Percentiles rank a stretch among this genome's conserved stretches.
These are phyloP conservation scores for Leucoma salicis DNA, from an alignment of 2,888 invertebrate genomes.

Conservation along the genomic window DNA sequence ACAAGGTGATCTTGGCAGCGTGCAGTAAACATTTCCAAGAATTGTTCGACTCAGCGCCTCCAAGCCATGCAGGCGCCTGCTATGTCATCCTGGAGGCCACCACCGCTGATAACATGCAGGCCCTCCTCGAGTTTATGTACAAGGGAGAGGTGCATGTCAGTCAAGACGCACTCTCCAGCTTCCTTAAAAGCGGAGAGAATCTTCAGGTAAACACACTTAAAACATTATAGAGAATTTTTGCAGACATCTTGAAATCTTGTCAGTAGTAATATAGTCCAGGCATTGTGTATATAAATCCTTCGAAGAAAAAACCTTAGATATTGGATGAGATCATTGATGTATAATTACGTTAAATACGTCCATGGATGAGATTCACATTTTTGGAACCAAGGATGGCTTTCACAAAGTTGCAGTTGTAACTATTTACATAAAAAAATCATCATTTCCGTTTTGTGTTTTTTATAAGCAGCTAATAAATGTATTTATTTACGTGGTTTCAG, in stretches of 20 bases:
- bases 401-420: neutral
- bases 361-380: too few species aligned
- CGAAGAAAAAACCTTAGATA: too few species aligned
- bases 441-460: neutral
- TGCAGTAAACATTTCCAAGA: slow-evolving; percentile 97
- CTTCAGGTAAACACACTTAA: slow-evolving; percentile 88
- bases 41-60: slow-evolving; percentile 93
- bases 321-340: too few species aligned
- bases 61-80: slow-evolving; percentile 88
- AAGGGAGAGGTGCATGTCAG: slow-evolving; percentile 96
- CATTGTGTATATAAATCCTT: too few species aligned
- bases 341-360: too few species aligned
- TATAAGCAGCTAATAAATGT: slow-evolving; percentile 1
- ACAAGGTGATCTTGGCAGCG: slow-evolving; percentile 94
- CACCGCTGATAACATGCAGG: slow-evolving; percentile 94
- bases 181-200: slow-evolving; percentile 95
- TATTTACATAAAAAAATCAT: neutral
- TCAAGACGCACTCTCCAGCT: slow-evolving; percentile 94
- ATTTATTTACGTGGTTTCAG: slow-evolving; percentile 45
- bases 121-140: slow-evolving; percentile 96
- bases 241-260: too few species aligned
- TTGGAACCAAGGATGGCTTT: too few species aligned
- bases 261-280: too few species aligned
- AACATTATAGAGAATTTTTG: too few species aligned
- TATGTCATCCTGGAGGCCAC: slow-evolving; percentile 95